Evolutionary conservation across 2,888 invertebrate species (phyloP).

Genomic region (Agelastica alni): DNA sequence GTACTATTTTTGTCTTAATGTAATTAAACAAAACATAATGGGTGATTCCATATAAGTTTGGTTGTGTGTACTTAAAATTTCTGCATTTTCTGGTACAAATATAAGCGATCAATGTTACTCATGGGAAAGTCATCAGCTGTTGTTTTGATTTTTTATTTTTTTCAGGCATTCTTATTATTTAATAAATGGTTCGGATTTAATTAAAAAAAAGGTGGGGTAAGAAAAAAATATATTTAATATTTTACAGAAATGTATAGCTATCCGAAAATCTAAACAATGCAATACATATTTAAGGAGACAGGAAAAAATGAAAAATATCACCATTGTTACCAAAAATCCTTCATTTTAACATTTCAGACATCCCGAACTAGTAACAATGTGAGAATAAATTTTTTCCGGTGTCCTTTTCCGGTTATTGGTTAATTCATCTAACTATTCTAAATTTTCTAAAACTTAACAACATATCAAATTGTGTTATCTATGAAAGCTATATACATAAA

Average conservation of each 20-base stretch:
- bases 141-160: no score
- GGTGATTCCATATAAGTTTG: no score
- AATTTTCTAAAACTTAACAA: slow-evolving; percentile 31
- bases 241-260: slow-evolving; percentile 44
- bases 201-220: slow-evolving; percentile 18
- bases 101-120: no score
- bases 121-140: no score
- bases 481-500: slow-evolving; percentile 23
- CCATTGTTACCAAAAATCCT: slow-evolving; percentile 2
- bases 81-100: no score
- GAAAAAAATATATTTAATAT: slow-evolving; percentile 49
- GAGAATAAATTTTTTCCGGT: slow-evolving; percentile 8
- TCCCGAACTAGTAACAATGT: slow-evolving; percentile 5
- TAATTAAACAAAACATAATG: no score
- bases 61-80: no score
- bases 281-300: slow-evolving; percentile 33
- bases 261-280: slow-evolving; percentile 37
- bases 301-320: slow-evolving; percentile 17
- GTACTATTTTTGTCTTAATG: no score
- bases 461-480: slow-evolving; percentile 21
- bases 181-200: no score
- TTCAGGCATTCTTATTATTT: no score
- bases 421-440: slow-evolving; percentile 31
- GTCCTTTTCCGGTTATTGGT: slow-evolving; percentile 19
- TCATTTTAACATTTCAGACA: slow-evolving; percentile 5